Base-by-base conservation (phyloP, 2,797 vertebrate genomes). In the Aldrovandia affinis region DNA sequence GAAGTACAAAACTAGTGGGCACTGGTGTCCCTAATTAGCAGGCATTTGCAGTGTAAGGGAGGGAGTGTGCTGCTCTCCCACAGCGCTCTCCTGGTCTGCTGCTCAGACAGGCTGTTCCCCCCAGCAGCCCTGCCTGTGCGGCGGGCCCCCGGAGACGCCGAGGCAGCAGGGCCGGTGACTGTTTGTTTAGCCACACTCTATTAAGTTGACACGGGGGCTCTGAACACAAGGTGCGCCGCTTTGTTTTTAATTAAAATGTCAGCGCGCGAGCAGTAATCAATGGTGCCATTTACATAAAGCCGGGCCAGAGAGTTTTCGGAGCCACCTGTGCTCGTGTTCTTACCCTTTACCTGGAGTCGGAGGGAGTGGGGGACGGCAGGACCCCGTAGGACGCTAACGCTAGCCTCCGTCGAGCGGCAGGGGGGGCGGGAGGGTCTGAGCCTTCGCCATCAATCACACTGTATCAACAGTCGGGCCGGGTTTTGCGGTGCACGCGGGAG, bases 101-200 rank as follows among this genome's bases (percentile, higher is more conserved):
- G 70, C 70, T 75, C 65, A 36, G 10, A 70, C 30, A 70, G 65
- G 33, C 65, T 18, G 12, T 9, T 20, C 39, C 20, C 70, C 36
- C 33, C 28, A 3, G 28, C 1, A 28, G 3, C 12, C 25, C 59
- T 63, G n/a, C 15, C 65, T 30, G 10, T 3, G n/a, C 2, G 28
- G 10, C 30, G 12, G 2, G 30, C 20, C 84, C 84, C 70, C 54
- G 22, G 83, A 84, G 87, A 81, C 39, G 86, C 33, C 59, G 25
- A 70, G 33, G 39, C 70, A 85, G 90, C 89, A 86, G 87, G 87
- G 81, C 88, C 54, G 86, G 65, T 86, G 86, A 89, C 87, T 87
- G 88, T 90, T 92, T 91, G 89, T 90, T 90, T 86, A 90, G 88
- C 87, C 86, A 89, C 90, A 92, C 89, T 89, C 88, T 90, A 89